These are phyloP conservation scores for Pseudomugil gertrudae DNA, from an alignment of 2,797 vertebrate genomes.

Conservation along the genomic window DNA sequence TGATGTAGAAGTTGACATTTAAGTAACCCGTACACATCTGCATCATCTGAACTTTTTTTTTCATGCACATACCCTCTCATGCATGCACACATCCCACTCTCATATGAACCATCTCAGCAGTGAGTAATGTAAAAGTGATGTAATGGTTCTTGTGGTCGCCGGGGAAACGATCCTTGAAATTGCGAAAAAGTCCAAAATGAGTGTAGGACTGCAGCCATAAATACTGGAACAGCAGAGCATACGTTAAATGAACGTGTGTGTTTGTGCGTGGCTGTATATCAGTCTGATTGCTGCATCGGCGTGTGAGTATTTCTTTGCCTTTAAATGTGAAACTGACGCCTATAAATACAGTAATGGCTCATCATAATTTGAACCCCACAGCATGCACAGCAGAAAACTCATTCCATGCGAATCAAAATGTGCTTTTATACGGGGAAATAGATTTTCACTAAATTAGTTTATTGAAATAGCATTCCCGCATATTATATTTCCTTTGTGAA, in stretches of 20 bases:
- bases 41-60: constrained; percentile 21
- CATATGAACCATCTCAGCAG: constrained; percentile 54
- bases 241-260: constrained; percentile 52
- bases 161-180: constrained; percentile 87
- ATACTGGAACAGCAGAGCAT: constrained; percentile 72
- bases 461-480: constrained; percentile 63
- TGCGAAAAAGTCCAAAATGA: constrained; percentile 79
- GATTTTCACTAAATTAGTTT: constrained; percentile 72
- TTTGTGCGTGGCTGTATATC: constrained; percentile 13
- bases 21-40: constrained; percentile 19
- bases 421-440: constrained; percentile 60
- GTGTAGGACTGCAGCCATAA: constrained; percentile 66
- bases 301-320: background rate
- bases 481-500: constrained; percentile 58
- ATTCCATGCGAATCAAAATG: constrained; percentile 71
- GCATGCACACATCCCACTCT: constrained; percentile 23
- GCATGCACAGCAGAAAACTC: constrained; percentile 50
- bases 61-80: constrained; percentile 31
- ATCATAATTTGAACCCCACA: constrained; percentile 64
- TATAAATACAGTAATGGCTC: constrained; percentile 69
- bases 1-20: constrained; percentile 34
- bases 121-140: constrained; percentile 78
- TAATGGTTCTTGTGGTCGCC: constrained; percentile 75
- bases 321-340: constrained; percentile 37
- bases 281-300: constrained; percentile 3